phyloP scores from a whole-genome alignment of 2,113 vertebrate genomes.

The Strix aluco region DNA sequence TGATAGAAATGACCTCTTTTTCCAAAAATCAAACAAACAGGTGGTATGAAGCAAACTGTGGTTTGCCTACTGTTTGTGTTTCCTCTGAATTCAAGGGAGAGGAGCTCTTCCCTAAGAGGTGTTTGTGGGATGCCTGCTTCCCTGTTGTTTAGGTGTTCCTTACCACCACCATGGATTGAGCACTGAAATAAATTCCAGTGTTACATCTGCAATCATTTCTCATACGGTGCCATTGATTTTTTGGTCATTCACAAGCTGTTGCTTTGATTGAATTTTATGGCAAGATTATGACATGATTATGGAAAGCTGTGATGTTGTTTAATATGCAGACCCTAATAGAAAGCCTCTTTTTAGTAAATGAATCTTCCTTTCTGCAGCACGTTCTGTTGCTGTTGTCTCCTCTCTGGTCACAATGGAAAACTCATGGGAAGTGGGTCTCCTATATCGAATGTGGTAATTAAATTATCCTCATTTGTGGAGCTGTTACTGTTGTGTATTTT shows the following conservation, averaged over 20 bases:
- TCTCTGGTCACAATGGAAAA: constrained; percentile 45
- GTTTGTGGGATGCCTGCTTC: not conserved
- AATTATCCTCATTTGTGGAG: constrained; percentile 67
- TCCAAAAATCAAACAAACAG: not conserved
- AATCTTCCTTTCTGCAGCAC: constrained; percentile 32
- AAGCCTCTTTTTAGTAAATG: not conserved
- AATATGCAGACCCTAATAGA: constrained; percentile 43
- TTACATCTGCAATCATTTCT: constrained; percentile 25
- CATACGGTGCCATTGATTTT: constrained; percentile 29
- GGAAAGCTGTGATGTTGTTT: constrained; percentile 28
- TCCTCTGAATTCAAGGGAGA: not conserved
- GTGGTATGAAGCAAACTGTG: not conserved
- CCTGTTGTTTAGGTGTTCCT: not conserved
- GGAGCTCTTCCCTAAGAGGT: not conserved
- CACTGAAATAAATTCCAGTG: not conserved
- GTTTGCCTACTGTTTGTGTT: not conserved
- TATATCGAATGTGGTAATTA: constrained; percentile 48
- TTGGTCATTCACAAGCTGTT: constrained; percentile 54
- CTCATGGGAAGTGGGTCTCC: constrained; percentile 56
- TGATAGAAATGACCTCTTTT: not conserved
- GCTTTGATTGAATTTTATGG: constrained; percentile 61
- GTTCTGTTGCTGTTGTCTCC: constrained; percentile 22
- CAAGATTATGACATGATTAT: constrained; percentile 44
- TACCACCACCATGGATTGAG: not conserved
- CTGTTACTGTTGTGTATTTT: constrained; percentile 56